Conservation (phyloP, 2,113 vertebrate species). For the Eonycteris spelaea region DNA sequence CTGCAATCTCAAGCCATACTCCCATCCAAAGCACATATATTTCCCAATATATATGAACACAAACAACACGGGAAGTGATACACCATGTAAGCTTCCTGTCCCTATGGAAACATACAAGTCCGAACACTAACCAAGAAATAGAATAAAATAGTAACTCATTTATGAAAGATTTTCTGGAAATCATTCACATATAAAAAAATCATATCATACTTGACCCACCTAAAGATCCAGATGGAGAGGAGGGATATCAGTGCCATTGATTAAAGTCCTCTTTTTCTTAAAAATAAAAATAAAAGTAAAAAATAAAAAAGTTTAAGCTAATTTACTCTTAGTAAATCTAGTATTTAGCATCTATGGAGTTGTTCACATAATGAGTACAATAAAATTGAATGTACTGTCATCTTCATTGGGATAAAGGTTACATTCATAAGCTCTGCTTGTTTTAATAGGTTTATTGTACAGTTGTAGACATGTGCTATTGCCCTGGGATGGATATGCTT, state of each 20-base stretch:
- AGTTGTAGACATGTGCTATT: slow-evolving; percentile 88
- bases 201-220: not conserved
- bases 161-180: not conserved
- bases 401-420: slow-evolving; percentile 83
- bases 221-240: not conserved
- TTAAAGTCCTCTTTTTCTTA: slow-evolving; percentile 46
- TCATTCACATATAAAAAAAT: slow-evolving; percentile 10
- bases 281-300: not conserved
- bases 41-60: not conserved
- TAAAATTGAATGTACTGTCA: slow-evolving; percentile 83
- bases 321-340: slow-evolving; percentile 61
- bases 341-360: slow-evolving; percentile 77
- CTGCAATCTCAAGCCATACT: not conserved
- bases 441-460: slow-evolving; percentile 91
- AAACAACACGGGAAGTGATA: not conserved
- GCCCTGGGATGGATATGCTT: slow-evolving; percentile 86
- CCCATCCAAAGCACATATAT: not conserved
- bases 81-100: not conserved
- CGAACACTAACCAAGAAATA: not conserved
- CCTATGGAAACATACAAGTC: not conserved
- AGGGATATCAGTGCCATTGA: not conserved
- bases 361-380: slow-evolving; percentile 80
- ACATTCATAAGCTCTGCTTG: slow-evolving; percentile 84
- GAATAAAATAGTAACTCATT: not conserved
- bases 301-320: slow-evolving; percentile 68